Percentiles rank a stretch among this genome's conserved stretches.
Evolutionary conservation across 2,113 vertebrate genomes (phyloP).

Genomic region (Sterna hirundo): DNA sequence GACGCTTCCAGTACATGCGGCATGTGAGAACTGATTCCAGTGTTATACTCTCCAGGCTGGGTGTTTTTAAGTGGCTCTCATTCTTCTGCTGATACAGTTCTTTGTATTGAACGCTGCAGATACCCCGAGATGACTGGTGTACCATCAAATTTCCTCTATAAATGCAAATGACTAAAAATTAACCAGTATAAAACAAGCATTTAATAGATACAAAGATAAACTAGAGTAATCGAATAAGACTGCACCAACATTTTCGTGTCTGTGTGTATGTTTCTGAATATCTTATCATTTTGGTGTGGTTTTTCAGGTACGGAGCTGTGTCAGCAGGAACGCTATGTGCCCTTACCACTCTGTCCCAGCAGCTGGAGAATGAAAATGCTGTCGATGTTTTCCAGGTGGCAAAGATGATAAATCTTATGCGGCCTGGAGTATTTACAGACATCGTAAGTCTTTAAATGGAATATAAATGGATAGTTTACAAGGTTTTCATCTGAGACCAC

Average conservation of each 20-base stretch:
- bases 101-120: background rate
- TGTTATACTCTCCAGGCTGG: background rate
- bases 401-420: conserved; percentile 99
- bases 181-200: background rate
- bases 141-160: background rate
- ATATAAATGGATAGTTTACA: background rate
- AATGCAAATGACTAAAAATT: background rate
- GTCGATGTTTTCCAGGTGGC: conserved; percentile 99
- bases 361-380: conserved; percentile 93
- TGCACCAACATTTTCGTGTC: background rate
- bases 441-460: conserved; percentile 83
- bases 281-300: background rate
- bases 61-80: background rate
- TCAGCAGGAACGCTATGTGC: conserved; percentile 94
- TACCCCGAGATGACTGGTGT: background rate
- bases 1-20: background rate
- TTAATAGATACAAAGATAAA: background rate
- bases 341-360: conserved; percentile 94
- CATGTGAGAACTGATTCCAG: background rate
- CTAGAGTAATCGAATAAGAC: background rate
- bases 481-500: background rate
- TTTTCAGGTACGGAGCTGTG: conserved; percentile 90
- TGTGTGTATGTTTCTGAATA: background rate
- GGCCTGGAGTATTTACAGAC: conserved; percentile 98
- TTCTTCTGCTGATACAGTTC: background rate